Evolutionary conservation across 2,113 vertebrate genomes (phyloP).

Genomic region (Onychostruthus taczanowskii): DNA sequence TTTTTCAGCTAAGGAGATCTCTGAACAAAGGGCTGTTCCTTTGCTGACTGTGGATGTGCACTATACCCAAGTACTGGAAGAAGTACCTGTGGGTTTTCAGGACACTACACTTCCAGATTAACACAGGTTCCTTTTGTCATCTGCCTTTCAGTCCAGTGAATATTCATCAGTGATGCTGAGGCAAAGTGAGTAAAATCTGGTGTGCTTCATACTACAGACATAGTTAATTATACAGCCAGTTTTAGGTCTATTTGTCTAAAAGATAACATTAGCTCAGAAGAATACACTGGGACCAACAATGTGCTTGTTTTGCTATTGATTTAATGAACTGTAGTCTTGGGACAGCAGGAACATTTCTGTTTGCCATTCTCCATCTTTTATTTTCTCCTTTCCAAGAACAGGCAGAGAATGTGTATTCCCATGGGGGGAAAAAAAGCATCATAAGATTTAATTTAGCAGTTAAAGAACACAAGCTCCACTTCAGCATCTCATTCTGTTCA

Average conservation of each 20-base stretch:
- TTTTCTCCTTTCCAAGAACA: neutral
- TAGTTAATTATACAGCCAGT: neutral
- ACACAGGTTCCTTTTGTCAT: neutral
- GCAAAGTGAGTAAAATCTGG: neutral
- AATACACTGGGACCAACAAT: neutral
- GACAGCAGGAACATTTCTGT: neutral
- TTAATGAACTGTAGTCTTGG: neutral
- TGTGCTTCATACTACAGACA: neutral
- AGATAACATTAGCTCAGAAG: neutral
- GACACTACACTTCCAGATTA: neutral
- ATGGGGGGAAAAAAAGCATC: accelerated
- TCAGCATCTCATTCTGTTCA: neutral
- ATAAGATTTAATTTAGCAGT: neutral
- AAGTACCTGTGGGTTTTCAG: neutral
- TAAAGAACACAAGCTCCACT: neutral
- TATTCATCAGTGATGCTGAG: accelerated
- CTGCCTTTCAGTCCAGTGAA: neutral
- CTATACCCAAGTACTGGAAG: neutral
- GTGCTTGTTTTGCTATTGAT: neutral
- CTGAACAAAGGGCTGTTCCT: neutral
- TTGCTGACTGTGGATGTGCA: neutral
- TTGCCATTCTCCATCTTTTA: neutral
- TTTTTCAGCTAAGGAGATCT: neutral
- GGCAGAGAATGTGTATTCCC: neutral
- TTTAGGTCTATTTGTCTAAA: neutral